Conservation (phyloP, 2,888 invertebrate genomes). For the Lacanobia oleracea region DNA sequence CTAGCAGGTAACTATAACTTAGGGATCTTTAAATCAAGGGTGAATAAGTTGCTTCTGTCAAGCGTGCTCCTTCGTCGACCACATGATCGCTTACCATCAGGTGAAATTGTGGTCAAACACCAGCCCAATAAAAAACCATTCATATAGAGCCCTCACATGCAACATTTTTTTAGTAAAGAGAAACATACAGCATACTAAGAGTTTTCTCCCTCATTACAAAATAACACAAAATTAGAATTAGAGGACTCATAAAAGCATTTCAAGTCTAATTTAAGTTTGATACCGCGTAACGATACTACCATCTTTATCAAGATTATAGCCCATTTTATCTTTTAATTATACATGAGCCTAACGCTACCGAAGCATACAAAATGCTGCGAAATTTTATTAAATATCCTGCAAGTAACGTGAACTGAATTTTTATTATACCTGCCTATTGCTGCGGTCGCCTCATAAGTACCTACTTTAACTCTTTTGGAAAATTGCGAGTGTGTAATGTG, state of each 20-base stretch:
- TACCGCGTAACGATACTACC: constrained; percentile 46
- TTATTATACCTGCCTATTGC: constrained; percentile 38
- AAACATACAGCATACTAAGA: neutral
- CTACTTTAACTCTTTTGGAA: constrained; percentile 22
- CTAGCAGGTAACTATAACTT: neutral
- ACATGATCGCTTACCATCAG: too few relatives aligned
- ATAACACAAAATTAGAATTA: constrained; percentile 42
- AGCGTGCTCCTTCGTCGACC: too few relatives aligned
- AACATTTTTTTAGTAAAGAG: too few relatives aligned
- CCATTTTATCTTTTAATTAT: constrained; percentile 59
- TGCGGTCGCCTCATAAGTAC: constrained; percentile 30
- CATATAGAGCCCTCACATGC: too few relatives aligned
- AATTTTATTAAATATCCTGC: constrained; percentile 58
- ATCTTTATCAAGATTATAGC: constrained; percentile 60
- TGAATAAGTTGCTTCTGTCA: too few relatives aligned
- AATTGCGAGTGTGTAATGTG: constrained; percentile 14
- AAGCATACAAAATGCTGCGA: constrained; percentile 43
- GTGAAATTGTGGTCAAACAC: too few relatives aligned
- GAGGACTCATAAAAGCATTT: constrained; percentile 33
- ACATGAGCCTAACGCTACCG: constrained; percentile 42
- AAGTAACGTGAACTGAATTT: constrained; percentile 59
- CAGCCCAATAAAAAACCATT: too few relatives aligned
- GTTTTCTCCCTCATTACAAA: neutral
- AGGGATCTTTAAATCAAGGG: too few relatives aligned
- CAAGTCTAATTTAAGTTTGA: constrained; percentile 43